A percentile compares a stretch with the other conserved stretches of the same genome.
These are phyloP conservation scores for Gambusia holbrooki DNA, from an alignment of 2,113 vertebrate genomes.

Conservation along the genomic window DNA sequence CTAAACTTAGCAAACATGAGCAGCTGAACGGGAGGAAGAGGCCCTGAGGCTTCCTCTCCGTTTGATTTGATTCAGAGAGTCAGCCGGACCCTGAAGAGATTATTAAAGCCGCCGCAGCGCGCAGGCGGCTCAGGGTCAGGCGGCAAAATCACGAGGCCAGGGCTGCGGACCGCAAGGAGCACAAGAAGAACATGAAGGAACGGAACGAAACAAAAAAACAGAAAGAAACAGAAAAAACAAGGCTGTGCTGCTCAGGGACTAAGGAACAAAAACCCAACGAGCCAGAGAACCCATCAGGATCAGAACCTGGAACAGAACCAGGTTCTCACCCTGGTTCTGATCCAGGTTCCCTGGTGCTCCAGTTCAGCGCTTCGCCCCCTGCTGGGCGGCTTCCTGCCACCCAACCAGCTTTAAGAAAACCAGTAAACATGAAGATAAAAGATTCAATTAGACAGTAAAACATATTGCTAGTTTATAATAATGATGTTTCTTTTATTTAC, in stretches of 20 bases:
- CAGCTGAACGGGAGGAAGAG: slow-evolving; percentile 24
- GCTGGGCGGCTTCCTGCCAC: background rate
- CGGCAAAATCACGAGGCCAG: slow-evolving; percentile 11
- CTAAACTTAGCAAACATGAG: slow-evolving; percentile 52
- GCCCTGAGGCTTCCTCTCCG: slow-evolving; percentile 20
- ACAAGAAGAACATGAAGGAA: too few relatives aligned
- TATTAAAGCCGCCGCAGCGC: slow-evolving; percentile 35
- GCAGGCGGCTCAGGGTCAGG: background rate
- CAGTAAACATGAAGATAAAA: background rate
- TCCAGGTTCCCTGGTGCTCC: background rate
- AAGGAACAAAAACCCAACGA: background rate
- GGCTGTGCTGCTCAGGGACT: background rate
- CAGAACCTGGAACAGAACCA: too few relatives aligned
- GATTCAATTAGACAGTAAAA: background rate
- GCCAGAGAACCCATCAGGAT: slow-evolving; percentile 12
- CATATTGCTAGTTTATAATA: background rate
- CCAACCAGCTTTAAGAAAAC: background rate
- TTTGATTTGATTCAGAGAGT: slow-evolving; percentile 48
- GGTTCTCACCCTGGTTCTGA: too few relatives aligned
- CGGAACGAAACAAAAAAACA: too few relatives aligned
- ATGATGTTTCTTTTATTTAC: background rate
- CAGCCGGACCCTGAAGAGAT: slow-evolving; percentile 39
- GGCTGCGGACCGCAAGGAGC: background rate
- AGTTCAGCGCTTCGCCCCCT: background rate
- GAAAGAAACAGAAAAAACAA: background rate